Percentiles rank a stretch among this genome's conserved stretches.
Conservation (phyloP, 1,140 invertebrate genomes). For the Apis cerana region DNA sequence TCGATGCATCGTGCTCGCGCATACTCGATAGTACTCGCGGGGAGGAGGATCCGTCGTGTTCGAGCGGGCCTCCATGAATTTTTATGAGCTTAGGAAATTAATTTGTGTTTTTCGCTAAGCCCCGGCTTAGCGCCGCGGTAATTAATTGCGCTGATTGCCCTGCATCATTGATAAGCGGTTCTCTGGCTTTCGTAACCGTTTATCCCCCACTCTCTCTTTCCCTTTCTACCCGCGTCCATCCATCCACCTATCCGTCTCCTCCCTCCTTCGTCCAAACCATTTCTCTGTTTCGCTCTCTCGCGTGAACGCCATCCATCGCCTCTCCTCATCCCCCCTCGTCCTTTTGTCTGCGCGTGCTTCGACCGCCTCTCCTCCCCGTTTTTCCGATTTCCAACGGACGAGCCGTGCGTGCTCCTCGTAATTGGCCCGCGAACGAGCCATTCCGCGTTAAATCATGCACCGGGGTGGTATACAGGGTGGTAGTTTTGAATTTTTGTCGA, state of each 20-base stretch:
- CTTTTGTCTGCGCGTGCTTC: slow-evolving; percentile 33
- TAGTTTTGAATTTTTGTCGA: slow-evolving; percentile 8
- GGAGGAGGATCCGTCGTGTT: slow-evolving; percentile 2
- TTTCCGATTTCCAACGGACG: slow-evolving; percentile 42
- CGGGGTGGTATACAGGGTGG: neutral
- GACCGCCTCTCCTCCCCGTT: slow-evolving; percentile 13
- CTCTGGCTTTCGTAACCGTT: slow-evolving; percentile 70
- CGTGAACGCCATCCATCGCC: slow-evolving; percentile 22
- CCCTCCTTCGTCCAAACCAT: neutral
- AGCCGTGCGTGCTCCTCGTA: slow-evolving; percentile 8
- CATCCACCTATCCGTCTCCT: neutral
- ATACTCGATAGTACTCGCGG: slow-evolving; percentile 2
- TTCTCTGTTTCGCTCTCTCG: neutral
- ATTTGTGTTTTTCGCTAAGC: slow-evolving; percentile 81
- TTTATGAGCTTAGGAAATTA: slow-evolving; percentile 81
- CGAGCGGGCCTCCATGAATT: slow-evolving; percentile 72
- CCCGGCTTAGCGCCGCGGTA: slow-evolving; percentile 78
- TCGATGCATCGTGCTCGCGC: neutral
- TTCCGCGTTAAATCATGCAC: slow-evolving; percentile 20
- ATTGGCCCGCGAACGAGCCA: slow-evolving; percentile 23
- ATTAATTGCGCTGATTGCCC: slow-evolving; percentile 82
- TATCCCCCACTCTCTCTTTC: slow-evolving; percentile 52
- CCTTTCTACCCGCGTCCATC: neutral
- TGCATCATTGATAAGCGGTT: slow-evolving; percentile 80
- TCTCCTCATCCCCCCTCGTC: slow-evolving; percentile 32